Conservation (phyloP, 2,888 invertebrate genomes). For the Tetragonisca angustula region DNA sequence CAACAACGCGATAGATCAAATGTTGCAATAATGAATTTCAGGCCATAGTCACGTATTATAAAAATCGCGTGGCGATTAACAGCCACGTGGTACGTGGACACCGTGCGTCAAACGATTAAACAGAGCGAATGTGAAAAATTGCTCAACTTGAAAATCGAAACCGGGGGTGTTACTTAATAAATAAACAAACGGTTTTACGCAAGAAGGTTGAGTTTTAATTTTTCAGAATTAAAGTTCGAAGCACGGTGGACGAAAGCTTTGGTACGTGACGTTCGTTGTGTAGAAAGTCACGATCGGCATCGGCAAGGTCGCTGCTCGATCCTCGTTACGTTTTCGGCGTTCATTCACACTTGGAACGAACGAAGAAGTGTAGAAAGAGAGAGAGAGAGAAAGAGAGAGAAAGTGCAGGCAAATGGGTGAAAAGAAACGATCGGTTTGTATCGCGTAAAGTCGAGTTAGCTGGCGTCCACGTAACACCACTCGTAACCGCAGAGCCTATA, state of each 20-base stretch:
- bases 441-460: conserved; percentile 51
- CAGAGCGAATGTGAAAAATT: too few species aligned
- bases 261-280: background rate
- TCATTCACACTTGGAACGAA: conserved; percentile 1
- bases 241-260: background rate
- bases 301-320: background rate
- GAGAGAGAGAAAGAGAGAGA: background rate
- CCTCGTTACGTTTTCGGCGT: conserved; percentile 15
- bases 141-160: background rate
- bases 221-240: background rate
- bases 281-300: background rate
- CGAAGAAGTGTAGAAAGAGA: background rate
- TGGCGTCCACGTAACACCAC: conserved; percentile 61
- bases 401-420: background rate
- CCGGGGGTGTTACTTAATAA: background rate
- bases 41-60: too few species aligned
- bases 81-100: background rate
- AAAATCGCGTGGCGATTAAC: too few species aligned
- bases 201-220: background rate
- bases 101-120: background rate
- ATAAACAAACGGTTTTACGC: conserved; percentile 1
- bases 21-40: too few species aligned
- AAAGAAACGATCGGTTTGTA: background rate
- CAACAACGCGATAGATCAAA: too few species aligned
- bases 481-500: conserved; percentile 64